phyloP scores from a whole-genome alignment of 2,113 vertebrate species.

The Actenoides hombroni region DNA sequence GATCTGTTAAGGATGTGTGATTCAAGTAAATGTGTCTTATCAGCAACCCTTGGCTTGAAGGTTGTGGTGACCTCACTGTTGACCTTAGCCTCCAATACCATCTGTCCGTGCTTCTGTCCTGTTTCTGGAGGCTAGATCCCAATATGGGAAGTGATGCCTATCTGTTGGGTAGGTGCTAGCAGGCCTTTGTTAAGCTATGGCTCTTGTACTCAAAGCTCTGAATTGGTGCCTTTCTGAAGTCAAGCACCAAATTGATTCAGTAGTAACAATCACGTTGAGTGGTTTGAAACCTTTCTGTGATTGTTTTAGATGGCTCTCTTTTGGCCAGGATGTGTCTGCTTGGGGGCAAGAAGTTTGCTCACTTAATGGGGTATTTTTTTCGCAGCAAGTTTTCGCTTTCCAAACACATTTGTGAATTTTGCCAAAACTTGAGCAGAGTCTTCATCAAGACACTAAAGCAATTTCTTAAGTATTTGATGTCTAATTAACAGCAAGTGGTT shows the following conservation, averaged over 20 bases:
- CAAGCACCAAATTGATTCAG: background rate
- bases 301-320: background rate
- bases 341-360: background rate
- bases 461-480: background rate
- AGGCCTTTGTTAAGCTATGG: background rate
- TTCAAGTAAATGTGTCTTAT: background rate
- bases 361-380: background rate
- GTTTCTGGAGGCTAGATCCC: background rate
- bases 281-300: background rate
- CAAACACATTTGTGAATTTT: background rate
- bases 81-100: constrained; percentile 1
- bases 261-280: background rate
- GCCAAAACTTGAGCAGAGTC: background rate
- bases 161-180: background rate
- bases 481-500: background rate
- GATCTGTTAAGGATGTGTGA: background rate
- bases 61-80: background rate
- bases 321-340: background rate
- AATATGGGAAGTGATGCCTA: background rate
- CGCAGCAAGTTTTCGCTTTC: background rate
- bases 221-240: background rate
- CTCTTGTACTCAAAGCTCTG: background rate
- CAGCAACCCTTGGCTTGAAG: background rate
- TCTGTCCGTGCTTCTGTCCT: background rate
- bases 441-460: background rate